Conservation (phyloP, 2,113 vertebrate genomes). For the Burhinus bistriatus region DNA sequence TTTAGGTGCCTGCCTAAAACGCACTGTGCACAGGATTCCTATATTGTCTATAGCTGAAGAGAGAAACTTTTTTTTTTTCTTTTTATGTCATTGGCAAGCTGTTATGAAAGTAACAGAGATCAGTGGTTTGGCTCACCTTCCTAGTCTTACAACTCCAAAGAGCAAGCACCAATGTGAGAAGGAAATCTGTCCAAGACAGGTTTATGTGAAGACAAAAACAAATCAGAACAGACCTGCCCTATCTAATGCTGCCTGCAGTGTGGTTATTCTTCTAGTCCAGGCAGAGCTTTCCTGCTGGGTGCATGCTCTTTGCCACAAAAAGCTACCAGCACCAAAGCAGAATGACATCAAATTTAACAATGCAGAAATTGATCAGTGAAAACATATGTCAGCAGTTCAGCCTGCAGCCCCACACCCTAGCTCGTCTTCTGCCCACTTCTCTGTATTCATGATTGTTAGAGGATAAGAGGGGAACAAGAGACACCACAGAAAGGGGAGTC, state of each 20-base stretch:
- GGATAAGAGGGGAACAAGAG: background rate
- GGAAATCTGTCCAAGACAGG: background rate
- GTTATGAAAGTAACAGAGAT: background rate
- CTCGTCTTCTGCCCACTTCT: background rate
- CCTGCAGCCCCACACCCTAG: background rate
- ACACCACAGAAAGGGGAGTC: background rate
- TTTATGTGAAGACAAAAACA: background rate
- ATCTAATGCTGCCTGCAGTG: background rate
- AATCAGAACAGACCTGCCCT: background rate
- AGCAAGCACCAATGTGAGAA: background rate
- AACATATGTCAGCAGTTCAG: background rate
- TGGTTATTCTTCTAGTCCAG: background rate
- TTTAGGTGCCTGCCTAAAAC: background rate
- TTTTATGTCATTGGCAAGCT: background rate
- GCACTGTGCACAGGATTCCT: background rate
- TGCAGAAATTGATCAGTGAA: background rate
- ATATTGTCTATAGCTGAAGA: background rate
- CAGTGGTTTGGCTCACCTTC: background rate
- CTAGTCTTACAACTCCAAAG: background rate
- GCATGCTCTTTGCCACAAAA: background rate
- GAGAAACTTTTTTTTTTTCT: background rate
- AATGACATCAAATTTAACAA: background rate
- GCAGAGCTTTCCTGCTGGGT: background rate
- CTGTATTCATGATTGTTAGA: background rate
- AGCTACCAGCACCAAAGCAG: background rate